Evolutionary conservation across 2,113 vertebrate genomes (phyloP), one percentile per base, ranked within the genome.

Genomic region (Laterallus jamaicensis): DNA sequence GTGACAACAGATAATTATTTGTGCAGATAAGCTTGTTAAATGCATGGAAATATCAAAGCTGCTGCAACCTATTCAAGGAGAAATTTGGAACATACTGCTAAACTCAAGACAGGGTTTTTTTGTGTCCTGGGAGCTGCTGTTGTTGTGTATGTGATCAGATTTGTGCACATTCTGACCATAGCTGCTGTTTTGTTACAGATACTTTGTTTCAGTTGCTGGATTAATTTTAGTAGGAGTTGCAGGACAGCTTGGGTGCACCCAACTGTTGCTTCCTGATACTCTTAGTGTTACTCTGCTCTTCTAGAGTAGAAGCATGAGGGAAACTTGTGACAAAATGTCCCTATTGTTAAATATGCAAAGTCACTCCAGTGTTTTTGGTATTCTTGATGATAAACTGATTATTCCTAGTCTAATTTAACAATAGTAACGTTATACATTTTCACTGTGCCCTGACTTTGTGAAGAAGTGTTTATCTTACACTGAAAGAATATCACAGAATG

Each of bases 131-230:
- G 47, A 37, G 17, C 5, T 44, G 19, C 13, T 55, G 0, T 32
- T 47, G 15, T 47, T 42, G 4, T 32, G 10, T 2, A 0, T 9
- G 22, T 3, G 10, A 11, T 35, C 19, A 29, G n/a, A 25, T 68
- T 42, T 81, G 50, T 47, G 22, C 0, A 0, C 10, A 1, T 42
- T 87, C 17, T 17, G 40, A 25, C 24, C 5, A 47, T 11, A 77
- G 17, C 18, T 86, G 14, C 50, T 20, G 4, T 78, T 80, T 81
- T 1, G 0, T 79, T 64, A 4, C 2, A 10, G 10, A 9, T 85
- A 25, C 44, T 29, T 54, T 76, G 6, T 22, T 85, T 83, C 19
- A 83, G 31, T 74, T 2, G 0, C 35, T 87, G 67, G 5, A 12
- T 50, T 84, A 4, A 4, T 47, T 85, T 62, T 74, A 35, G 28